phyloP scores from a whole-genome alignment of 2,888 invertebrate genomes.

The Troides aeacus region DNA sequence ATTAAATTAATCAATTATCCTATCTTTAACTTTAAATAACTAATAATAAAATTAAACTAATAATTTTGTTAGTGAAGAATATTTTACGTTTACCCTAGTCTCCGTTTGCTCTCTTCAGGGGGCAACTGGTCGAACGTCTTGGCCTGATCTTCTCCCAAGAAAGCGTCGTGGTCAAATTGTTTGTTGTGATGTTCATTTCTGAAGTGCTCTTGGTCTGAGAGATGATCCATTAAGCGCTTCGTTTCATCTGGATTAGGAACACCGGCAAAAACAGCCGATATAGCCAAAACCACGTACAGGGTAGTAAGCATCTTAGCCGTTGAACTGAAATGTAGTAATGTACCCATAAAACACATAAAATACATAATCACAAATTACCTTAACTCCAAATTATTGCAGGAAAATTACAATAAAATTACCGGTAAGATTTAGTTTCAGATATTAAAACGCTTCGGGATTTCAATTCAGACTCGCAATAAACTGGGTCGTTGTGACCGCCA shows the following conservation, averaged over 20 bases:
- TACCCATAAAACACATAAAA: background rate
- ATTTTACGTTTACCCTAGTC: slow-evolving; percentile 83
- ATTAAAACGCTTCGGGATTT: slow-evolving; percentile 6
- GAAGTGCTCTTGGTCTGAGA: slow-evolving; percentile 90
- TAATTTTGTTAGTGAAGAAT: too few relatives aligned
- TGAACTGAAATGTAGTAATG: background rate
- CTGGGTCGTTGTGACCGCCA: slow-evolving; percentile 44
- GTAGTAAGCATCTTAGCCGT: slow-evolving; percentile 62
- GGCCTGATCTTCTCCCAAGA: slow-evolving; percentile 95
- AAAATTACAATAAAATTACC: slow-evolving; percentile 1
- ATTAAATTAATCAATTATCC: too few relatives aligned
- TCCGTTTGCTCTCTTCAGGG: slow-evolving; percentile 96
- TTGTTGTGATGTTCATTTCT: slow-evolving; percentile 90
- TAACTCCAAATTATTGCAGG: background rate
- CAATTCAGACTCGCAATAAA: slow-evolving; percentile 19
- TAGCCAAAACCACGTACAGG: slow-evolving; percentile 58
- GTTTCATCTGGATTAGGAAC: slow-evolving; percentile 88
- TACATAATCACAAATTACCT: background rate
- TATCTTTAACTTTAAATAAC: too few relatives aligned
- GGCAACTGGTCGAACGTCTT: slow-evolving; percentile 95
- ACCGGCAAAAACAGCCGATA: slow-evolving; percentile 67
- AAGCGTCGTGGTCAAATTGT: slow-evolving; percentile 98
- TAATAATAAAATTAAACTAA: too few relatives aligned
- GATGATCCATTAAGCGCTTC: slow-evolving; percentile 82
- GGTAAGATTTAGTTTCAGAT: background rate